Percentiles rank a stretch among this genome's conserved stretches.
Conservation (phyloP, 2,797 vertebrate genomes). For the Phrynocephalus vlangalii region DNA sequence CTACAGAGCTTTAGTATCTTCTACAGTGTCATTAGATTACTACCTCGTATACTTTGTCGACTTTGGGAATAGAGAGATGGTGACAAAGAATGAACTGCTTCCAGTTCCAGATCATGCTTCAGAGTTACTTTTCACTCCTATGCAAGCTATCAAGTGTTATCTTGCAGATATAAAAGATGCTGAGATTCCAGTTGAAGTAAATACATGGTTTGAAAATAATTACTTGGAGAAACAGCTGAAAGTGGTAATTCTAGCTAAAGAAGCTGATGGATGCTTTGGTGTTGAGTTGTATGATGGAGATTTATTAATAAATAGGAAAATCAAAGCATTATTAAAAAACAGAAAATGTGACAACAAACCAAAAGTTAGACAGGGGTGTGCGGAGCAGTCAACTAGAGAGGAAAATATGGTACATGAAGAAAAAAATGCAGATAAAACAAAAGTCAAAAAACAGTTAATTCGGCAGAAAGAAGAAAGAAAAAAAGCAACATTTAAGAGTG, state of each 20-base stretch:
- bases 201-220: conserved; percentile 81
- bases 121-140: conserved; percentile 86
- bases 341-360: conserved; percentile 18
- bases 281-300: conserved; percentile 87
- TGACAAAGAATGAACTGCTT: conserved; percentile 80
- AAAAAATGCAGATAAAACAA: conserved; percentile 40
- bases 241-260: conserved; percentile 79
- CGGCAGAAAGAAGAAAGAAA: conserved; percentile 50
- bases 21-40: conserved; percentile 77
- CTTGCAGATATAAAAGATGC: conserved; percentile 78
- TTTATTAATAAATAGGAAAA: conserved; percentile 83
- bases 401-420: background rate
- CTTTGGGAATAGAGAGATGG: conserved; percentile 87
- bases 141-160: conserved; percentile 89
- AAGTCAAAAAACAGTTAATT: conserved; percentile 27
- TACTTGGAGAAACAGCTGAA: conserved; percentile 82
- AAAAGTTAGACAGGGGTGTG: conserved; percentile 13
- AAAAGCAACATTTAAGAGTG: conserved; percentile 6
- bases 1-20: conserved; percentile 83
- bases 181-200: conserved; percentile 77
- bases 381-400: conserved; percentile 32
- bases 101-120: conserved; percentile 81
- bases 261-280: conserved; percentile 82
- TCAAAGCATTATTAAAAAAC: conserved; percentile 78
- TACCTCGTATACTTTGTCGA: conserved; percentile 89